phyloP scores from a whole-genome alignment of 1,140 invertebrate genomes.

The Pomacea maculata region DNA sequence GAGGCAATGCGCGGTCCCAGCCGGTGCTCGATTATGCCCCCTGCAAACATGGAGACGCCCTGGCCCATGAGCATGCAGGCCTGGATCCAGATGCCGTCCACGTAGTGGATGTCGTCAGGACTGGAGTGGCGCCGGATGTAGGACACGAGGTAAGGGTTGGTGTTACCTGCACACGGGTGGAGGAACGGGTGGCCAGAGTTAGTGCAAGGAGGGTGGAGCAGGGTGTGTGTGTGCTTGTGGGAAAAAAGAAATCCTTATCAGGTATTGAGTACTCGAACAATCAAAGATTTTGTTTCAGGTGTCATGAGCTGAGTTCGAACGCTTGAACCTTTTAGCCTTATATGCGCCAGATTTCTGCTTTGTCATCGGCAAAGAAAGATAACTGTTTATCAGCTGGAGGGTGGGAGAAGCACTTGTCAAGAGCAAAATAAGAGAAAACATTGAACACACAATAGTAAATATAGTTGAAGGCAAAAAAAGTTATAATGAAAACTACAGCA shows the following conservation, averaged over 20 bases:
- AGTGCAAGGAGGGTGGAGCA: not conserved
- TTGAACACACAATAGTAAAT: not conserved
- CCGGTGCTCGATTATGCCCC: conserved; percentile 54
- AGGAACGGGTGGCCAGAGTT: not conserved
- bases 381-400: too few relatives aligned
- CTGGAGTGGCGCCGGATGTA: conserved; percentile 54
- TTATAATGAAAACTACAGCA: not conserved
- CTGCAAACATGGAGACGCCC: conserved; percentile 58
- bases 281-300: not conserved
- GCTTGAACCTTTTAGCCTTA: too few relatives aligned
- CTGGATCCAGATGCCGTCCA: conserved; percentile 53
- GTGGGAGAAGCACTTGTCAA: not conserved
- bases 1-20: conserved; percentile 53
- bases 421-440: not conserved
- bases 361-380: too few relatives aligned
- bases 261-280: not conserved
- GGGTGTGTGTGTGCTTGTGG: not conserved
- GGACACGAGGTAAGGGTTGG: conserved; percentile 66
- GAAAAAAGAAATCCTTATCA: not conserved
- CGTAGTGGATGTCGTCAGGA: conserved; percentile 45
- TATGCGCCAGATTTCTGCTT: too few relatives aligned
- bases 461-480: not conserved
- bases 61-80: conserved; percentile 47
- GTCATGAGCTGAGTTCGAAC: not conserved
- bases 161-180: conserved; percentile 55